Evolutionary conservation across 35 echinoderm and acorn worm species (phyloP).

Genomic region (Lytechinus pictus): DNA sequence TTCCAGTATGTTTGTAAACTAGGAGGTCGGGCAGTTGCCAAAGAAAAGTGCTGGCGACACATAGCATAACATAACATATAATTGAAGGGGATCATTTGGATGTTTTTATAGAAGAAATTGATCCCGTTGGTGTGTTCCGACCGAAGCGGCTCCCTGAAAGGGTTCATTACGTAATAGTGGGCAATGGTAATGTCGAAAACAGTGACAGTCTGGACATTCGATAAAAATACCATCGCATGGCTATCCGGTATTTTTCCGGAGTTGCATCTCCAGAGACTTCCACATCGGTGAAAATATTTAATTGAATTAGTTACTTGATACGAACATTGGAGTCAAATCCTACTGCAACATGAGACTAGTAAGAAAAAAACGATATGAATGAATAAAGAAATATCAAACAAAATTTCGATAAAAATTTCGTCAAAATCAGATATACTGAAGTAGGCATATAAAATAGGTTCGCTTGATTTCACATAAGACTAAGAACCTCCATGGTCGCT

Average conservation of each 20-base stretch:
- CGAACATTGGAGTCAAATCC: neutral
- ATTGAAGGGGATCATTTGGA: conserved; percentile 10
- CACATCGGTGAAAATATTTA: neutral
- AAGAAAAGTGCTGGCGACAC: neutral
- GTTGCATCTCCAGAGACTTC: neutral
- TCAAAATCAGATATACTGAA: too few relatives aligned
- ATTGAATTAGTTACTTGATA: neutral
- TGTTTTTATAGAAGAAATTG: neutral
- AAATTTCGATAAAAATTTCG: too few relatives aligned
- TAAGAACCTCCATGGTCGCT: too few relatives aligned
- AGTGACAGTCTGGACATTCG: neutral
- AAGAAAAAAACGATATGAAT: too few relatives aligned
- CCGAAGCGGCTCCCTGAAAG: neutral
- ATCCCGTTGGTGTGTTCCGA: neutral
- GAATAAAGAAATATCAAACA: too few relatives aligned
- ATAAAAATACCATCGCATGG: neutral
- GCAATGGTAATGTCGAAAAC: neutral
- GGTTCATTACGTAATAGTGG: conserved; percentile 7
- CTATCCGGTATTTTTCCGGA: neutral
- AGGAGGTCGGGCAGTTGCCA: neutral
- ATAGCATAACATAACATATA: neutral
- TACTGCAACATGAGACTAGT: neutral
- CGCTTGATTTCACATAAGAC: neutral
- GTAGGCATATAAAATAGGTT: neutral
- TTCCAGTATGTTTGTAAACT: conserved; percentile 19